Evolutionary conservation across 2,888 invertebrate genomes (phyloP), one percentile per base, ranked within the genome.

Genomic region (Buathra laborator): DNA sequence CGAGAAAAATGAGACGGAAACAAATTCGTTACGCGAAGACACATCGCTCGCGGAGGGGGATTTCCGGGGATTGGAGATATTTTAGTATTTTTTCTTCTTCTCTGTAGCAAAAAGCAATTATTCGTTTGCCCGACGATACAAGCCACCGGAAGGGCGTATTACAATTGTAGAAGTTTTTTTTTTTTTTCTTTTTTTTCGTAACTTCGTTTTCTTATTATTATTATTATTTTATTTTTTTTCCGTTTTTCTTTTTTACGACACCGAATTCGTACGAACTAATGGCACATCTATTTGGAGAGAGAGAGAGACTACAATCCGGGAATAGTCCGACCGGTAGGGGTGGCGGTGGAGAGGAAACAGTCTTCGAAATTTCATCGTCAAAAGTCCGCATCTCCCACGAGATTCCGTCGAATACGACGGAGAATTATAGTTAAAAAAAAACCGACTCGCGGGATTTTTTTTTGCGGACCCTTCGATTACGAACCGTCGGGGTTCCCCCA

Each of bases 261-360:
- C 66, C 67, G 44, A 71, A 46, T 24, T 64, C 78, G 74, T 46
- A 81, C 82, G 56, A 71, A 64, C 68, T 64, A 37, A 37, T 90
- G 91, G 91, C 91, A 92, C 90, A 89, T 86, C 88, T 86, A 86
- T 51, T 81, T 85, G 79, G 24, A 72, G 24, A 24, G 24, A 72
- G 24, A 72, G 86, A 83, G 37, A 37, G 37, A 53, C 85, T 83
- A 83, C 68, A 68, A 70, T 82, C 76, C 72, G n/a, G 59, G 59
- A 29, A 59, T 24, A 51, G 19, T 78, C 51, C 44, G 48, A 46
- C 46, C 71, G 62, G 67, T 66, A 5, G 37, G 37, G 37, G 24
- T 24, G 24, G 24, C 24, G 24, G 24, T 7, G 37, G 9, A 7
- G 37, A 37, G 37, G 37, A 37, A 37, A 37, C 62, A 62, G 53